Evolutionary conservation across 2,888 invertebrate genomes (phyloP).

Genomic region (Drosophila mettleri): DNA sequence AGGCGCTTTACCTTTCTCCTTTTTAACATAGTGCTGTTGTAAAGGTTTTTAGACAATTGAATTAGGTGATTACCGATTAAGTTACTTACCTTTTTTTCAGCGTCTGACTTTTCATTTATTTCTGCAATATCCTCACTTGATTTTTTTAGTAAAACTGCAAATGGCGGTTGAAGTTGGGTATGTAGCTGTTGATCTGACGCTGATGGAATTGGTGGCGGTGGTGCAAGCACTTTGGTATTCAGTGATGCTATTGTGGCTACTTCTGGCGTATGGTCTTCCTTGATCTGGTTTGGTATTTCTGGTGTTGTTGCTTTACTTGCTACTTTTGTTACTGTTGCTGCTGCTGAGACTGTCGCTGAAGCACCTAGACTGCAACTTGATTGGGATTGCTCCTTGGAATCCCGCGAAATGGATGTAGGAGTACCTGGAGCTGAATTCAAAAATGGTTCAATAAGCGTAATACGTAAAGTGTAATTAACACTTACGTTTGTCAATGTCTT

Average conservation of each 20-base stretch:
- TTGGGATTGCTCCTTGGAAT: constrained; percentile 84
- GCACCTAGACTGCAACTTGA: constrained; percentile 76
- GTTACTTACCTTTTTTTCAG: constrained; percentile 82
- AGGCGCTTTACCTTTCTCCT: constrained; percentile 93
- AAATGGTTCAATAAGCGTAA: neutral
- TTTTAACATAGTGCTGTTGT: constrained; percentile 87
- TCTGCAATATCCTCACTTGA: constrained; percentile 66
- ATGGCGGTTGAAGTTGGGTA: constrained; percentile 27
- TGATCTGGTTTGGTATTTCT: constrained; percentile 72
- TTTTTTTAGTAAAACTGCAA: constrained; percentile 72
- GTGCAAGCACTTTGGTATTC: constrained; percentile 75
- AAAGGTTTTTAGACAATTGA: neutral
- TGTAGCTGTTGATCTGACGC: constrained; percentile 47
- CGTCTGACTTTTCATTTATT: constrained; percentile 69
- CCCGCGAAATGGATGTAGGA: constrained; percentile 84
- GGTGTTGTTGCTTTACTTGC: constrained; percentile 66
- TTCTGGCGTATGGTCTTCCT: constrained; percentile 53
- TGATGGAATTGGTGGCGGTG: constrained; percentile 63
- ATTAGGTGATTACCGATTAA: neutral
- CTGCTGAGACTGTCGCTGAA: constrained; percentile 44
- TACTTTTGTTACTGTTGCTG: constrained; percentile 39
- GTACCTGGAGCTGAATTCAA: constrained; percentile 83
- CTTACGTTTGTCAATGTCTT: constrained; percentile 91
- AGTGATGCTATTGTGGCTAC: constrained; percentile 51
- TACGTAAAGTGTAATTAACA: neutral